These are phyloP conservation scores for Florisuga fusca DNA, from an alignment of 2,797 vertebrate species.

Conservation along the genomic window DNA sequence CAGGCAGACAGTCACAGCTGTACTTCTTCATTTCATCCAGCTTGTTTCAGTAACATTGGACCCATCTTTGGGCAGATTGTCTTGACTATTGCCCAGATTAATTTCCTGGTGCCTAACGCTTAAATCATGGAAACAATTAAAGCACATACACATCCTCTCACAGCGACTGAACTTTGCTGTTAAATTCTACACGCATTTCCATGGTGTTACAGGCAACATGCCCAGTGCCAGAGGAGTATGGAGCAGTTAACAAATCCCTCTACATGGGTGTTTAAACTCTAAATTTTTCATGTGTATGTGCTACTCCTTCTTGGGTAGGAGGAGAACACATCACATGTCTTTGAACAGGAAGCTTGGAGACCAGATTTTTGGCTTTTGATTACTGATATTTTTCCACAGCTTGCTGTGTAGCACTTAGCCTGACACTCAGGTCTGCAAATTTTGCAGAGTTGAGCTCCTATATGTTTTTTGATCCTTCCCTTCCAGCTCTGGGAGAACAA, in stretches of 20 bases:
- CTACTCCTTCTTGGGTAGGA: neutral
- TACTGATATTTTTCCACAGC: constrained; percentile 10
- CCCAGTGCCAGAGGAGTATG: neutral
- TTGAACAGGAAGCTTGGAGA: neutral
- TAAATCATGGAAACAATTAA: constrained; percentile 47
- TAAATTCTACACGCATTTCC: neutral
- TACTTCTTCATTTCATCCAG: constrained; percentile 42
- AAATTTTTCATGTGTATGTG: neutral
- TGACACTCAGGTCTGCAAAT: neutral
- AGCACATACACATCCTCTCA: fast-evolving
- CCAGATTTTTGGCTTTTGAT: constrained; percentile 14
- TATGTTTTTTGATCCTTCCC: neutral
- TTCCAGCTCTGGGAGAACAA: constrained; percentile 23
- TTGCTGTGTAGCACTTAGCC: neutral
- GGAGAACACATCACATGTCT: fast-evolving
- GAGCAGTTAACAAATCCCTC: neutral
- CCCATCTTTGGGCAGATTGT: constrained; percentile 46
- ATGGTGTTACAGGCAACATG: neutral
- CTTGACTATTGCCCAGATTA: constrained; percentile 38
- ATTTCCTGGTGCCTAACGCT: constrained; percentile 29
- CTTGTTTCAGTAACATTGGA: constrained; percentile 47
- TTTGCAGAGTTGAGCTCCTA: constrained; percentile 10
- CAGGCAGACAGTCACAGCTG: constrained; percentile 19
- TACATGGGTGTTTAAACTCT: neutral
- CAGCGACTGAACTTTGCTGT: neutral